Conservation (phyloP, 2,797 vertebrate genomes). For the Pipistrellus pygmaeus region DNA sequence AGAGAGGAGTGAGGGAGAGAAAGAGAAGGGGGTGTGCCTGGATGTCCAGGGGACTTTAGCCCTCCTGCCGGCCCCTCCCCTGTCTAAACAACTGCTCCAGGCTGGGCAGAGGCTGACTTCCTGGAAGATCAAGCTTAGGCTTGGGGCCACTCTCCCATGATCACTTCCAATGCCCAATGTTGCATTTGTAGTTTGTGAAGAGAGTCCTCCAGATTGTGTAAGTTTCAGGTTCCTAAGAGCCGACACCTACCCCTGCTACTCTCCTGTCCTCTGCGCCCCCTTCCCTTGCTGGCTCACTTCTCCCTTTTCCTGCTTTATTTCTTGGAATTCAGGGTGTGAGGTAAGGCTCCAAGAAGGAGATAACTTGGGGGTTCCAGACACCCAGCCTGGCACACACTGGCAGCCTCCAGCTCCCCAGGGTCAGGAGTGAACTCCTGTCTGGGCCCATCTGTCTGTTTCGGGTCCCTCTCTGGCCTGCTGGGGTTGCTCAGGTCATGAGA, state of each 20-base stretch:
- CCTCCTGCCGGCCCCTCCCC: rapidly evolving
- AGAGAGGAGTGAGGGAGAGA: background rate
- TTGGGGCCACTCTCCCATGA: background rate
- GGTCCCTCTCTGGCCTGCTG: background rate
- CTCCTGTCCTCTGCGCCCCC: background rate
- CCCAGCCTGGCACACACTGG: background rate
- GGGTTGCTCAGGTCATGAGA: no score
- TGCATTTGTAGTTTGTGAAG: background rate
- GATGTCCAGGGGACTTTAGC: background rate
- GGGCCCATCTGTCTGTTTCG: background rate
- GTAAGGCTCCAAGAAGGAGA: background rate
- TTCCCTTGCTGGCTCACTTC: background rate
- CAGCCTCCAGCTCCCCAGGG: background rate
- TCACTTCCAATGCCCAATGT: background rate
- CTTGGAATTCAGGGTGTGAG: background rate
- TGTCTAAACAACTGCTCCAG: background rate
- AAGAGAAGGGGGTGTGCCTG: rapidly evolving
- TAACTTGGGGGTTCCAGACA: background rate
- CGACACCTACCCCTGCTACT: background rate
- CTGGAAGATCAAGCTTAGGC: background rate
- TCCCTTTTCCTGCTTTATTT: background rate
- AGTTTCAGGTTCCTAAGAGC: background rate
- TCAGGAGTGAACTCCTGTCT: background rate
- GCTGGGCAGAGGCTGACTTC: background rate
- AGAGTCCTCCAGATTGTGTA: no score